Evolutionary conservation across 2,888 invertebrate genomes (phyloP), one percentile per base, ranked within the genome.

Genomic region (Cabera pusaria): DNA sequence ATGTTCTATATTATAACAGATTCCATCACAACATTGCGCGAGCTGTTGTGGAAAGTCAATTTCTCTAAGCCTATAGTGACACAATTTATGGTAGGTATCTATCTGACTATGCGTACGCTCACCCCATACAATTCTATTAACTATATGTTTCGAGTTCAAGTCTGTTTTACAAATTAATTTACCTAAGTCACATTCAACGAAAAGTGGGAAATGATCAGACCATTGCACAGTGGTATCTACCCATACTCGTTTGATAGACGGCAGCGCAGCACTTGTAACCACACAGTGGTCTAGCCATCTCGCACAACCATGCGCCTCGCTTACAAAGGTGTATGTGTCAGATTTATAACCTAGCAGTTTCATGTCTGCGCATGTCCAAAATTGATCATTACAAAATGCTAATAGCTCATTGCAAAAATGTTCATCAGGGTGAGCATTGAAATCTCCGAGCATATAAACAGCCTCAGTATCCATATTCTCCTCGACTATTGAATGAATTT

Each of bases 11-110:
- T 29, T 20, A 10, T 14, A 12, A 25, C 38, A 38, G 6, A 29
- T 12, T n/a, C 25, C 11, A 17, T 43, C 42, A 24, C 28, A 27
- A 28, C 42, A 43, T 2, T 6, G 16, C 8, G 14, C 5, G 2
- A 43, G 5, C 4, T 23, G 32, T 1, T 14, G 5, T 2, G 42
- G 42, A 16, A 37, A 43, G 23, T 43, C 32, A 8, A 43, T 24
- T 2, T 23, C 23, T 20, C 17, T 21, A 6, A 42, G 23, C 6
- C 26, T 10, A 22, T 1, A 7, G 24, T 42, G 10, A 42, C 42
- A 32, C 14, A 26, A 14, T 1, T 24, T 8, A 9, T 23, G 10
- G 16, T 28, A 43, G 2, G 8, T 6, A 9, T 17, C 16, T 9
- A 33, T 17, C 20, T 36, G 32, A n/a, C 14, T 10, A 18, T 9